Base-by-base conservation (phyloP, 2,888 invertebrate species). In the Ctenicera cuprea region DNA sequence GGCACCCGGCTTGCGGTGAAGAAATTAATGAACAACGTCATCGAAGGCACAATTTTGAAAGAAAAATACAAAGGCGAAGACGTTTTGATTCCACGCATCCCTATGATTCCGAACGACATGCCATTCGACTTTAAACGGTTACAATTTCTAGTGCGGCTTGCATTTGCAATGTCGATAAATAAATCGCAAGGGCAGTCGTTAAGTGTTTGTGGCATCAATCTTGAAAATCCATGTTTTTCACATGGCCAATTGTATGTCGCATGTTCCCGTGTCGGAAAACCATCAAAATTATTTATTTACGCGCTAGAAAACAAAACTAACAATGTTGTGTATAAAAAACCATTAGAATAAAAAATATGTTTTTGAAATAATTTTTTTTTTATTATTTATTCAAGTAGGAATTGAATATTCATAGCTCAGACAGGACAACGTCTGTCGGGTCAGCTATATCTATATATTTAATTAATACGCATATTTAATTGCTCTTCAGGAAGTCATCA, bases 231-330 rank as follows among this genome's bases (percentile, higher is more conserved):
- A 65, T 82, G 83, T n/a, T n/a, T n/a, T n/a, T n/a, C n/a, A n/a
- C n/a, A n/a, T n/a, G n/a, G n/a, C n/a, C n/a, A n/a, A n/a, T 77
- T 84, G 68, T 85, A 85, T 74, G 84, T 85, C 14, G 84, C 82
- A n/a, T 82, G 80, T 70, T 82, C 81, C 18, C 65, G 82, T 20
- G 67, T 57, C 37, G 73, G 52, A 33, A 68, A 54, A 61, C 37
- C 61, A 67, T 43, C 67, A 14, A 52, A 20, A 26, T 18, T 64
- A 3, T 70, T 62, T 37, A 38, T 70, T 41, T 70, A n/a, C n/a
- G n/a, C n/a, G n/a, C n/a, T n/a, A n/a, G n/a, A n/a, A n/a, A n/a
- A n/a, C n/a, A n/a, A n/a, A n/a, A n/a, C n/a, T n/a, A n/a, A n/a
- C n/a, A n/a, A n/a, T n/a, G n/a, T n/a, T n/a, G n/a, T n/a, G n/a